These are phyloP conservation scores for Polyommatus icarus DNA, from an alignment of 2,888 invertebrate genomes.

Conservation along the genomic window DNA sequence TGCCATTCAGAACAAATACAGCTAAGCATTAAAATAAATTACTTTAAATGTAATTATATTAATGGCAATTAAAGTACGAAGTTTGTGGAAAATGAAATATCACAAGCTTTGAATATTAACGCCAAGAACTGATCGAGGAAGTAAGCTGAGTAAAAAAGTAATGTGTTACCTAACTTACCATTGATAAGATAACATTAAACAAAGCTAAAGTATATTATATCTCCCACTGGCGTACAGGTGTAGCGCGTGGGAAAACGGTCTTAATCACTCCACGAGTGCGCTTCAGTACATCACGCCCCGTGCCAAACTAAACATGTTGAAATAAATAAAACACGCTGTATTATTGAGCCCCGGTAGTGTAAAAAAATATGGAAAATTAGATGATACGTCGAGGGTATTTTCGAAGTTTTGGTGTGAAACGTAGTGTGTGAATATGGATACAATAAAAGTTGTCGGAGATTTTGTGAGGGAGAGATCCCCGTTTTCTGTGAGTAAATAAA, in stretches of 20 bases:
- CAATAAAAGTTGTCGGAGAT: conserved; percentile 69
- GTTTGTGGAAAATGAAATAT: too few relatives aligned
- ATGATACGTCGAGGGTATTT: neutral
- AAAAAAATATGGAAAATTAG: neutral
- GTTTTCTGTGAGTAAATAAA: conserved; percentile 62
- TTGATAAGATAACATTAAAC: neutral
- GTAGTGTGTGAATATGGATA: conserved; percentile 56
- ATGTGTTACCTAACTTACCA: neutral
- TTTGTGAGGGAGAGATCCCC: conserved; percentile 69
- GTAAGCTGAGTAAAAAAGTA: neutral
- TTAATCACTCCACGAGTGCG: conserved; percentile 17
- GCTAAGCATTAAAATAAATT: too few relatives aligned
- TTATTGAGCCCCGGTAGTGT: neutral
- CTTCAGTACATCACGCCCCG: conserved; percentile 21
- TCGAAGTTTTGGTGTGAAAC: neutral
- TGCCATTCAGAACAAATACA: too few relatives aligned
- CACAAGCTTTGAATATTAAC: neutral
- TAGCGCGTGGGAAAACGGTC: conserved; percentile 17
- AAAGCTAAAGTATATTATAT: neutral
- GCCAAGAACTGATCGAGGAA: too few relatives aligned
- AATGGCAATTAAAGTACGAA: too few relatives aligned
- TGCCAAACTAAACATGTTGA: neutral
- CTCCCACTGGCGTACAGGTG: neutral
- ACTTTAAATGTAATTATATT: too few relatives aligned
- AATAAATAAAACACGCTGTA: neutral